Base-by-base conservation (phyloP, 1,140 invertebrate species). In the Rhysida immarginata region DNA sequence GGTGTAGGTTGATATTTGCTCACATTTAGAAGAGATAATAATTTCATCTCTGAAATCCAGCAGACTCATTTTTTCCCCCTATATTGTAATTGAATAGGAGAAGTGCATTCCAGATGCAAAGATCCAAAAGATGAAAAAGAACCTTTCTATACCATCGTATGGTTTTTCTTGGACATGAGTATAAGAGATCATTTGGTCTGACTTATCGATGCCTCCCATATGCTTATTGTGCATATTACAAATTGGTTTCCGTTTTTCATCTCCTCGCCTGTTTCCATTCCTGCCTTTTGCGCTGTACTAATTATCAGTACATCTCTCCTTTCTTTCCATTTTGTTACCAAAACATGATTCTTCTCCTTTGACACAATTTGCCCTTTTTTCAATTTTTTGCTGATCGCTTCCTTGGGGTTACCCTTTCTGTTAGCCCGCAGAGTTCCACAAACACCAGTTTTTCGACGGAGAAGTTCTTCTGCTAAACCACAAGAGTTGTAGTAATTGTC, bases 401-500 rank as follows among this genome's bases (percentile, higher is more conserved):
- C 20, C 21, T 24, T n/a, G 18, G 18, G 14, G 20, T 26, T 43
- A 43, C 24, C 1, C 29, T 18, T 23, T 2, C 56, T 25, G 25
- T 18, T 25, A 0, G 3, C 54, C 26, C 27, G 29, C n/a, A 20
- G 24, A 56, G 20, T 53, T 20, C n/a, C 27, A 35, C 25, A 35
- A 16, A 52, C 27, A 35, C 27, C 11, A 16, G 29, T 35, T 16
- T 35, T 5, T 5, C 16, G 5, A 35, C 16, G 5, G 16, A 16
- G 5, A 5, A 35, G 29, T 16, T 35, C 16, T 16, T 35, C 5
- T 8, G 5, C 5, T 8, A 35, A 16, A 16, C 46, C 26, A 8
- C n/a, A 1, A 18, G 16, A 56, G 58, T 51, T 59, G 26, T 51
- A 54, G 2, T 56, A 56, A 51, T 59, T 59, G 41, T 41, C 56